phyloP scores from a whole-genome alignment of 2,113 vertebrate genomes.

The Coturnix japonica region DNA sequence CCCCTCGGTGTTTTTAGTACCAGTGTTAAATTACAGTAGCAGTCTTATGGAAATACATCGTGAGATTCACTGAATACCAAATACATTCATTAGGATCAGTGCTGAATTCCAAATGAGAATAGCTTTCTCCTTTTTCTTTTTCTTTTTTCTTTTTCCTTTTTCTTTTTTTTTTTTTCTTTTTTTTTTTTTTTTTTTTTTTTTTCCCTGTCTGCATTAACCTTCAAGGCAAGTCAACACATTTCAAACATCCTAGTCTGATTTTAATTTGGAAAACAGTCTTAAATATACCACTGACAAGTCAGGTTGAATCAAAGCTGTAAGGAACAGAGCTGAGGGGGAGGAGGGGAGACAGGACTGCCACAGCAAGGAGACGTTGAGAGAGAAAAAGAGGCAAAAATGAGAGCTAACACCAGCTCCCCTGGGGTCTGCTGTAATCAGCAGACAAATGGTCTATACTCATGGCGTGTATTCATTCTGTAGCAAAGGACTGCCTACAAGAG shows the following conservation, averaged over 20 bases:
- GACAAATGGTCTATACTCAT: constrained; percentile 74
- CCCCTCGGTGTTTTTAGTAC: constrained; percentile 30
- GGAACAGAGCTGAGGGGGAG: constrained; percentile 12
- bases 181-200: no score
- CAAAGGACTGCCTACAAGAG: constrained; percentile 73
- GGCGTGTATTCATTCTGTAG: constrained; percentile 75
- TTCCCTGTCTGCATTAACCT: constrained; percentile 29
- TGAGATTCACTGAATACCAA: constrained; percentile 48
- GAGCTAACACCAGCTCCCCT: constrained; percentile 77
- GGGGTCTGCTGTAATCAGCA: constrained; percentile 75
- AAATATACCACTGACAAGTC: constrained; percentile 60
- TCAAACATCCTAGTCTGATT: constrained; percentile 64
- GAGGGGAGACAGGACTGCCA: constrained; percentile 36
- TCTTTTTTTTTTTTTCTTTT: no score
- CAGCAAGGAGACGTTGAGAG: constrained; percentile 54
- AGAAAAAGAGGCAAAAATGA: constrained; percentile 76
- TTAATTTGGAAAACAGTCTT: constrained; percentile 72
- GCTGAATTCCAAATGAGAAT: constrained; percentile 72
- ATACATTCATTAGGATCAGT: constrained; percentile 50
- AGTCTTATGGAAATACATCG: constrained; percentile 47
- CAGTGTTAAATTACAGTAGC: constrained; percentile 38
- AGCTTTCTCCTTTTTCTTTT: background rate
- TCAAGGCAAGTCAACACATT: constrained; percentile 65
- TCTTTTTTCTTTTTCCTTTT: no score
- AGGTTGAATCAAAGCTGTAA: constrained; percentile 27